Conservation (phyloP, 2,113 vertebrate species). For the Corythornis vintsioides region DNA sequence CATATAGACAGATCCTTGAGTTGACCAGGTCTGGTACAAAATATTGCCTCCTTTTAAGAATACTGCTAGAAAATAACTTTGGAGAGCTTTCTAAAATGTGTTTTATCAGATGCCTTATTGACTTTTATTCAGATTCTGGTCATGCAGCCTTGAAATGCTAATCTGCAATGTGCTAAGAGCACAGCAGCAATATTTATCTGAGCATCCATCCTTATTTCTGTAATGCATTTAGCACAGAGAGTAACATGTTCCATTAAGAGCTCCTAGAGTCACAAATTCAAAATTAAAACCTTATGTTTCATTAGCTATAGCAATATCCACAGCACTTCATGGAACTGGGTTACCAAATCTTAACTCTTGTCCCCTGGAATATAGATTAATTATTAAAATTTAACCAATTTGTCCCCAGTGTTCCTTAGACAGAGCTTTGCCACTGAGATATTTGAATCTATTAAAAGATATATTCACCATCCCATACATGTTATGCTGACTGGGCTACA, state of each 20-base stretch:
- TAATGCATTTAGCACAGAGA: neutral
- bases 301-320: neutral
- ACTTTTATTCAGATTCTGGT: neutral
- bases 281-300: neutral
- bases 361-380: neutral
- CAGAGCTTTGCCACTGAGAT: neutral
- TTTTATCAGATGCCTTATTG: neutral
- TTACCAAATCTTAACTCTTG: neutral
- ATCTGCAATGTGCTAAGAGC: neutral
- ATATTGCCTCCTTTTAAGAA: neutral
- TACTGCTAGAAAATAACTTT: neutral
- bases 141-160: neutral
- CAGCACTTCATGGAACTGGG: neutral
- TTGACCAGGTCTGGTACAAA: neutral
- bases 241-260: neutral
- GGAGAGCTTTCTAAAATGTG: neutral
- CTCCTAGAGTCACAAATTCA: neutral
- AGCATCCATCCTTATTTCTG: neutral
- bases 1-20: neutral
- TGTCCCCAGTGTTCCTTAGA: neutral
- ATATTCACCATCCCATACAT: neutral
- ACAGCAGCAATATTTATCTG: neutral
- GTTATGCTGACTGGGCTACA: fast-evolving
- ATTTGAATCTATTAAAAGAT: neutral
- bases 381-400: neutral